A percentile compares a stretch with the other conserved stretches of the same genome.
Evolutionary conservation across 2,797 vertebrate genomes (phyloP).

Genomic region (Danio jaintianensis): DNA sequence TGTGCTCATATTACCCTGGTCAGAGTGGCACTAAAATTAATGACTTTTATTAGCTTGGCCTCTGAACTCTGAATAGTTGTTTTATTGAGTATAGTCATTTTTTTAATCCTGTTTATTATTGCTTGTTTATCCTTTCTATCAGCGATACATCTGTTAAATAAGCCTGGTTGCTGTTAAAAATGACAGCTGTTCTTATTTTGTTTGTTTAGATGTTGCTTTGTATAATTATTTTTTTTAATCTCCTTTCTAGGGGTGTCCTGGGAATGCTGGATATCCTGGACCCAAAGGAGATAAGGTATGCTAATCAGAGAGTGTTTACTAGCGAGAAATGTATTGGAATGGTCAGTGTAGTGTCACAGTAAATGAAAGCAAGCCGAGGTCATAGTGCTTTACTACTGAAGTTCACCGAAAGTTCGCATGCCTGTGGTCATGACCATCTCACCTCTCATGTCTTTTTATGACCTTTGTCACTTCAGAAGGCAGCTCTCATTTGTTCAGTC

Average conservation of each 20-base stretch:
- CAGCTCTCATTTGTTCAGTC: constrained; percentile 12
- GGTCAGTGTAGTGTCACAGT: constrained; percentile 7
- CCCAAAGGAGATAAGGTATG: constrained; percentile 88
- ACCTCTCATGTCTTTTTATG: constrained; percentile 31
- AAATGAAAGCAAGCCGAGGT: constrained; percentile 24
- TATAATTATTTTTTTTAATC: constrained; percentile 38
- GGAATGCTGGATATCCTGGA: constrained; percentile 80
- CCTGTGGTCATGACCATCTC: constrained; percentile 36
- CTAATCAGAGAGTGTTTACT: constrained; percentile 1
- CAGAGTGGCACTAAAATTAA: constrained; percentile 4
- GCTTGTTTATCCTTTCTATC: background rate
- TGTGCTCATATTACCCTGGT: constrained; percentile 3
- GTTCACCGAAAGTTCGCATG: constrained; percentile 48
- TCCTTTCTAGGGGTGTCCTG: constrained; percentile 82
- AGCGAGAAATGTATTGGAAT: background rate
- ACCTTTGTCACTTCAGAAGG: constrained; percentile 14
- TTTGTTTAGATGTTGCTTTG: constrained; percentile 1
- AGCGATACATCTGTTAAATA: background rate
- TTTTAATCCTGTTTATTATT: background rate
- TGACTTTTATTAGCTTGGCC: constrained; percentile 25
- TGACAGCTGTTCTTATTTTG: background rate
- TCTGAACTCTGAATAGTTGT: constrained; percentile 6
- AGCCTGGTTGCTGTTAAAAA: background rate
- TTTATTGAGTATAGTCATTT: background rate
- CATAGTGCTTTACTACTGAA: constrained; percentile 15